Base-by-base conservation (phyloP, 1,140 invertebrate species). In the Cylas formicarius region DNA sequence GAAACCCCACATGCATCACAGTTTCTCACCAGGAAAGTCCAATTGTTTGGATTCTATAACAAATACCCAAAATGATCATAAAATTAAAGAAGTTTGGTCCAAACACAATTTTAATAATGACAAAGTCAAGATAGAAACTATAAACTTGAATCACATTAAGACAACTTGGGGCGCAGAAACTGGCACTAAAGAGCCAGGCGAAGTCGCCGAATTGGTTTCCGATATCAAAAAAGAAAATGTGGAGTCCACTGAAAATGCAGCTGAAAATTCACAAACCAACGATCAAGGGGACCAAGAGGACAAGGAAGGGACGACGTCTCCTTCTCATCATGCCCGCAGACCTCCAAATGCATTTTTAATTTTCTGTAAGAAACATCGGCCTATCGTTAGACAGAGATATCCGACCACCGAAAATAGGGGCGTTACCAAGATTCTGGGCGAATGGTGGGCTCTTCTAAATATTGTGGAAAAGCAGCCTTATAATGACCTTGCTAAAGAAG, bases 321-420 rank as follows among this genome's bases (percentile, higher is more conserved):
- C 79, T 13, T 72, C 79, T 33, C 82, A 86, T 67, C 83, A 86
- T 72, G 83, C 82, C 44, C 74, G 87, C n/a, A 74, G 90, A 44
- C 90, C 90, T 18, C 92, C 92, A 86, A 93, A 95, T 71, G 90
- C 90, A 44, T 95, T 93, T 71, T 76, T 93, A 20, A 92, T 95
- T 57, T 95, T 95, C 72, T 93, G 90, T 68, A 93, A 95, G 65
- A 72, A 88, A 37, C 89, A 95, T 68, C 73, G 90, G 31, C 82
- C 80, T 48, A 82, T 90, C 49, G 89, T 93, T 18, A 74, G 87
- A 45, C 80, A 86, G 58, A 82, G 82, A 57, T 89, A 89, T 68
- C 89, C 88, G 20, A 81, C 87, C 57, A 73, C 91, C 42, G 90
- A 94, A 67, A 94, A 94, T 69, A 70, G 82, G 44, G 84, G 84